A percentile compares a stretch with the other conserved stretches of the same genome.
phyloP scores from a whole-genome alignment of 2,888 invertebrate species.

The Heteromurus nitidus region DNA sequence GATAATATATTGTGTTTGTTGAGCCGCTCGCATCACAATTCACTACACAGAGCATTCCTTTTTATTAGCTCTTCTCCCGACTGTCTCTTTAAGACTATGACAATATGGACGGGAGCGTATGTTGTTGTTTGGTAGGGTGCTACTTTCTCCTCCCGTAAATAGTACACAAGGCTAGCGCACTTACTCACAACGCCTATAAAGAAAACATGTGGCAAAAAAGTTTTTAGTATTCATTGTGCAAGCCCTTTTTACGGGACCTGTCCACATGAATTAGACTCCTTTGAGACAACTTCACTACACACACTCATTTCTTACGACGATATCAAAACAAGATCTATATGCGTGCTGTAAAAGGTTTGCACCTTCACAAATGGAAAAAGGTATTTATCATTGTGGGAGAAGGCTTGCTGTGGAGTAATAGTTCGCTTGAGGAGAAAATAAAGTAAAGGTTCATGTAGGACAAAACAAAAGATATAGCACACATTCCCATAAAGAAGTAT shows the following conservation, averaged over 20 bases:
- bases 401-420: not conserved
- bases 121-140: not conserved
- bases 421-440: no score
- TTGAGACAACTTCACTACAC: no score
- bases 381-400: slow-evolving; percentile 2
- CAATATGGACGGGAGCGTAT: no score
- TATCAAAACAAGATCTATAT: no score
- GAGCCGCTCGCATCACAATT: not conserved
- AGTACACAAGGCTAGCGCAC: no score
- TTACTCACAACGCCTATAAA: no score
- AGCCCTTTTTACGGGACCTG: not conserved
- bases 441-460: no score
- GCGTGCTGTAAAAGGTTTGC: no score
- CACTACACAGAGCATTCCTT: no score
- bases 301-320: not conserved
- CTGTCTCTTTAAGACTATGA: no score
- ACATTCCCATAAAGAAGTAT: no score
- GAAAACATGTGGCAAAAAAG: slow-evolving; percentile 3
- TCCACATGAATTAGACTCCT: slow-evolving; percentile 3
- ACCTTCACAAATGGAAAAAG: not conserved
- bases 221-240: slow-evolving; percentile 18
- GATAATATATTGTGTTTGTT: not conserved
- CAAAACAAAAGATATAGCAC: no score
- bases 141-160: not conserved
- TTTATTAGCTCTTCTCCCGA: slow-evolving; percentile 7